phyloP scores from a whole-genome alignment of 2,888 invertebrate species.

The Lithophane socia region DNA sequence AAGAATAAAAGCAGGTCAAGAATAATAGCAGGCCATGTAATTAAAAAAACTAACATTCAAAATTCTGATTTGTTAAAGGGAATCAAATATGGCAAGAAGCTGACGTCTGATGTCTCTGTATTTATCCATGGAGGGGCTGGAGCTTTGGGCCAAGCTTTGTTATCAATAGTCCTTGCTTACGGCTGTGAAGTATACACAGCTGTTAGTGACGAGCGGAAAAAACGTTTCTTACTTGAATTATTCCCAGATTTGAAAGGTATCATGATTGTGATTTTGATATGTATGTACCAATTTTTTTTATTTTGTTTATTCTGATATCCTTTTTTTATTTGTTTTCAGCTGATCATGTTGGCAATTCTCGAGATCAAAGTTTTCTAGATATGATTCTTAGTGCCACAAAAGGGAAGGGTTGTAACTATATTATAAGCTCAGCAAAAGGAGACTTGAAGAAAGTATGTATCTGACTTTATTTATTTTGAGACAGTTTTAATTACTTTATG shows the following conservation, averaged over 20 bases:
- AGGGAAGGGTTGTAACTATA: conserved; percentile 74
- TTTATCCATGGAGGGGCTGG: too few species aligned
- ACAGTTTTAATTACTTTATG: not conserved
- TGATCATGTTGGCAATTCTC: conserved; percentile 79
- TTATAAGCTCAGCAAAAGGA: conserved; percentile 73
- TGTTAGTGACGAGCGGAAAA: too few species aligned
- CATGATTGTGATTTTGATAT: not conserved
- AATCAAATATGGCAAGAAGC: conserved; percentile 49
- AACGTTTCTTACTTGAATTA: too few species aligned
- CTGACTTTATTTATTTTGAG: conserved; percentile 1
- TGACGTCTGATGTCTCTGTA: too few species aligned
- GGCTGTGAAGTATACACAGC: too few species aligned
- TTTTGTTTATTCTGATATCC: not conserved
- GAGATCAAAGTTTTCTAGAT: conserved; percentile 76
- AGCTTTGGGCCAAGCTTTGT: too few species aligned
- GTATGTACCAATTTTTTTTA: too few species aligned
- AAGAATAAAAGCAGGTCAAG: not conserved
- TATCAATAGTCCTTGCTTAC: too few species aligned
- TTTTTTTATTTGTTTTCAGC: conserved; percentile 69
- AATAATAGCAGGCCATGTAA: not conserved
- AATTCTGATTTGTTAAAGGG: conserved; percentile 56
- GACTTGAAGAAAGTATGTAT: conserved; percentile 76
- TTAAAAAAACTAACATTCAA: not conserved
- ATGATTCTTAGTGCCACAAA: conserved; percentile 73
- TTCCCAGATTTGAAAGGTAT: conserved; percentile 71